These are phyloP conservation scores for Monomorium pharaonis DNA, from an alignment of 1,140 invertebrate species.

Conservation along the genomic window DNA sequence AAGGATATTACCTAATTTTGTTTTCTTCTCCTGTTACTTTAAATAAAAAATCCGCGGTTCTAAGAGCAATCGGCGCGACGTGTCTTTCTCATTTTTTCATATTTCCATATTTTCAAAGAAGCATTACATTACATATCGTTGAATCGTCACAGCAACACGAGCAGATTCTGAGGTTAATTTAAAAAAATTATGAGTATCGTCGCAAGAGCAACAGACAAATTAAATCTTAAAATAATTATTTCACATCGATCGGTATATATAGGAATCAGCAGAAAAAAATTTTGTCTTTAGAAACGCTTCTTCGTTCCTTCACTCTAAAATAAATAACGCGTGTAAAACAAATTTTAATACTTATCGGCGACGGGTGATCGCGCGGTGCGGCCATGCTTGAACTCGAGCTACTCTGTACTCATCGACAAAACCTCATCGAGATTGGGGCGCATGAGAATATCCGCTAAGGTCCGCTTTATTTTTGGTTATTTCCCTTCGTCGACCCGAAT, in stretches of 20 bases:
- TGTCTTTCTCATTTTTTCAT: slow-evolving; percentile 3
- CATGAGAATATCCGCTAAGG: slow-evolving; percentile 40
- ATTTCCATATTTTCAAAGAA: slow-evolving; percentile 31
- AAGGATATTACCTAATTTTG: not conserved
- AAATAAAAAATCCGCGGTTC: not conserved
- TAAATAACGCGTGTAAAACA: not conserved
- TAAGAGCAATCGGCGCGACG: not conserved
- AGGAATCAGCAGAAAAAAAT: not conserved
- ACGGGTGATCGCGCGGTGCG: slow-evolving; percentile 11
- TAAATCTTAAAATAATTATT: not conserved
- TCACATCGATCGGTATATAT: too few relatives aligned
- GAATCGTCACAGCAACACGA: slow-evolving; percentile 21
- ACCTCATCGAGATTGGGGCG: not conserved
- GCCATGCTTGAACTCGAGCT: slow-evolving; percentile 46
- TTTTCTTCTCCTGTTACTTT: not conserved
- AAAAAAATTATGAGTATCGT: not conserved
- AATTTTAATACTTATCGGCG: not conserved
- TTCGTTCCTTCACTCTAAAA: not conserved
- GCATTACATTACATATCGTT: slow-evolving; percentile 16
- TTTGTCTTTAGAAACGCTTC: not conserved
- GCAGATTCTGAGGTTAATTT: slow-evolving; percentile 15
- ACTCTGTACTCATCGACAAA: slow-evolving; percentile 17
- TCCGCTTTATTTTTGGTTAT: slow-evolving; percentile 64
- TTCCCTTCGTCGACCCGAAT: slow-evolving; percentile 46
- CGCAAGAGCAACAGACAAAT: not conserved